Conservation (phyloP, 2,113 vertebrate genomes). For the Sclerurus mexicanus region DNA sequence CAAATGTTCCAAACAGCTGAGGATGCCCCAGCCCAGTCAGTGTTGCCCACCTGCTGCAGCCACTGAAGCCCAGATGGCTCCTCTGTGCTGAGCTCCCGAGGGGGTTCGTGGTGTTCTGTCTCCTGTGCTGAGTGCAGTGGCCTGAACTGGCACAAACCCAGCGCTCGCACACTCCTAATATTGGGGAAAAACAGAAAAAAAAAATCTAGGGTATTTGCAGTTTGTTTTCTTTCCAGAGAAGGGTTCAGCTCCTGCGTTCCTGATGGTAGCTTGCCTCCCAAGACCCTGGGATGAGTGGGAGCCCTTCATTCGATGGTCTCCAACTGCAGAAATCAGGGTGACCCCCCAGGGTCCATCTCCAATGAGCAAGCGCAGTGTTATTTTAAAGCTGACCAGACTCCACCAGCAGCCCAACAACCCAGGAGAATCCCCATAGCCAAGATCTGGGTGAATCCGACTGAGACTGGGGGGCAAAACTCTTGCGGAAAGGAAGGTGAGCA, state of each 20-base stretch:
- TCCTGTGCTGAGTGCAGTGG: background rate
- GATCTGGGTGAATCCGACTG: background rate
- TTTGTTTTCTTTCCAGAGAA: background rate
- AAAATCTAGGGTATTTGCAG: background rate
- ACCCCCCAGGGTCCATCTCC: background rate
- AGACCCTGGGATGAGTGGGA: background rate
- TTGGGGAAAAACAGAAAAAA: background rate
- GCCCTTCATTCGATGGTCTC: background rate
- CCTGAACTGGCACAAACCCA: background rate
- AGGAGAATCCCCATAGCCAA: background rate
- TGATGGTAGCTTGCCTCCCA: background rate
- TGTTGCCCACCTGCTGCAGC: background rate
- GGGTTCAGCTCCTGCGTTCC: background rate
- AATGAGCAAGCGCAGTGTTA: background rate
- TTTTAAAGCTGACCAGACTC: background rate
- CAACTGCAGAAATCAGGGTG: background rate
- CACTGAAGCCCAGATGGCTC: background rate
- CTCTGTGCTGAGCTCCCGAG: background rate
- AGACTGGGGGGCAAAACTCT: background rate
- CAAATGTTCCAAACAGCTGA: conserved; percentile 15
- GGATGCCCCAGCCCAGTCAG: background rate
- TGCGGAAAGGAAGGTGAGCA: background rate
- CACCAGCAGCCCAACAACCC: background rate
- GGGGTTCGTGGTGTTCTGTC: background rate
- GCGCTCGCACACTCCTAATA: background rate